Base-by-base conservation (phyloP, 2,797 vertebrate species). In the Hypotaenidia philippensis region DNA sequence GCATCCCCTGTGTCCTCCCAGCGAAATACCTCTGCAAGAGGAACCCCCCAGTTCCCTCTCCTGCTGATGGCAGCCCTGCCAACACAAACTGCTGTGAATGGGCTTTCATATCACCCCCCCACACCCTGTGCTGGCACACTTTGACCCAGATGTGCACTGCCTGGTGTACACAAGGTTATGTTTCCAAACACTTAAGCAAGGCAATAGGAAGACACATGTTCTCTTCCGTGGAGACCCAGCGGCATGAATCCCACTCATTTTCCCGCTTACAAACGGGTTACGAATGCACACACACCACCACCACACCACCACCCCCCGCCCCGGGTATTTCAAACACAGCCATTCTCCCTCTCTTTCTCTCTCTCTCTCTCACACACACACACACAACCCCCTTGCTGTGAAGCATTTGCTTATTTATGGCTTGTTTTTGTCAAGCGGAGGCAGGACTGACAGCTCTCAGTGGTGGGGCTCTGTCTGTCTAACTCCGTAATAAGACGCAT, bases 401-500 rank as follows among this genome's bases (percentile, higher is more conserved):
- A 95, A 96, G 86, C 89, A 76, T 96, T 97, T 96, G 94, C 96
- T 97, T 97, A 97, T 97, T 97, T 97, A 97, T 95, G 94, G 85
- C 95, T 95, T 95, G 94, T 94, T 97, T 96, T 95, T 94, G 95
- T 97, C 90, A 93, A 72, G 87, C 27, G 5, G 94, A 93, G 95
- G 96, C 94, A 92, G 96, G 97, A 96, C 93, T 96, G 97, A 97
- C 96, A 97, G 97, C 94, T 97, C 97, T 93, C 94, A 96, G 97
- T 86, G 92, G 96, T 95, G 96, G 96, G 96, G 94, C 96, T 92
- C 96, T 97, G 94, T 94, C 94, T 94, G 95, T 89, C 97, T 95
- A 95, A 95, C 95, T 95, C 96, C 7, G 91, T 97, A 97, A 98
- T 97, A 97, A 97, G 96, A 93, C 95, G 91, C 97, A 96, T 97